Evolutionary conservation across 2,797 vertebrate species (phyloP).

Genomic region (Mormyrus proboscirostris): DNA sequence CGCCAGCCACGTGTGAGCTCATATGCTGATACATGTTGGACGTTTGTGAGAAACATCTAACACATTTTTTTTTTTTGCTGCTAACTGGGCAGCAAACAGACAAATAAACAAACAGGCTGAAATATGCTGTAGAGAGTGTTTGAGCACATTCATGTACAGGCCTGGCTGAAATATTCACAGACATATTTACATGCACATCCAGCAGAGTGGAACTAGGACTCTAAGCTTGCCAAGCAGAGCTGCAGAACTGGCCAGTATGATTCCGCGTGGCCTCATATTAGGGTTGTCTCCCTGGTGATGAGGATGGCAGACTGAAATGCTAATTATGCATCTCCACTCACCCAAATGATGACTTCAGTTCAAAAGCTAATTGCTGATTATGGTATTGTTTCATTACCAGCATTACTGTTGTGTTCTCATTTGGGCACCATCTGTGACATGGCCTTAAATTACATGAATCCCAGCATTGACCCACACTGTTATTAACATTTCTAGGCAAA

Average conservation of each 20-base stretch:
- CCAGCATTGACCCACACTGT: neutral
- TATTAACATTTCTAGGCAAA: neutral
- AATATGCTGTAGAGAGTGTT: neutral
- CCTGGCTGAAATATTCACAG: slow-evolving; percentile 12
- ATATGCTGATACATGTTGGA: neutral
- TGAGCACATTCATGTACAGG: slow-evolving; percentile 10
- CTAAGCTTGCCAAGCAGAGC: slow-evolving; percentile 17
- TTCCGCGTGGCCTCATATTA: neutral
- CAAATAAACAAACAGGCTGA: neutral
- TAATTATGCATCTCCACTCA: slow-evolving; percentile 8
- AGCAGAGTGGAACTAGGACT: slow-evolving; percentile 29
- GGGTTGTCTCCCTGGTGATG: slow-evolving; percentile 20
- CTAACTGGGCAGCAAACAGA: neutral
- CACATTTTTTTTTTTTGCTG: neutral
- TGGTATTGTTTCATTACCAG: neutral
- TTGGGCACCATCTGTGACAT: neutral
- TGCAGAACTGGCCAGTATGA: neutral
- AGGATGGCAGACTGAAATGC: slow-evolving; percentile 20
- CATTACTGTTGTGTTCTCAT: neutral
- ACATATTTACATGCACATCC: slow-evolving; percentile 20
- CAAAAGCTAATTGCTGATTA: neutral
- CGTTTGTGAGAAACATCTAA: neutral
- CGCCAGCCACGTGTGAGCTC: neutral
- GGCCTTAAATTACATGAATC: neutral
- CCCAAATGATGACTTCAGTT: neutral